phyloP scores from a whole-genome alignment of 2,113 vertebrate species.

The Pan troglodytes region NHGRI_mPanTro3-v2.1_pri NC_072402.2:92759501-92760000 shows the following conservation, averaged over 20 bases:
- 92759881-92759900: neutral
- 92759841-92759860: neutral
- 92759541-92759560: neutral
- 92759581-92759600: neutral
- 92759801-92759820: neutral
- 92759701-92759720: neutral
- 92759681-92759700: neutral
- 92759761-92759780: neutral
- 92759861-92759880: neutral
- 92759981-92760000: neutral
- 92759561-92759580: neutral
- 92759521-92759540: neutral
- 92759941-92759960: rapidly evolving
- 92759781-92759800: neutral
- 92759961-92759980: neutral
- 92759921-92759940: neutral
- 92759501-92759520: neutral
- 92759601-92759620: neutral
- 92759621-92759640: neutral
- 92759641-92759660: neutral
- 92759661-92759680: neutral
- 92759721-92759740: neutral
- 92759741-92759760: neutral
- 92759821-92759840: neutral
- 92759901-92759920: neutral